These are phyloP conservation scores for Garra rufa DNA, from an alignment of 2,113 vertebrate species.

Conservation along the genomic window DNA sequence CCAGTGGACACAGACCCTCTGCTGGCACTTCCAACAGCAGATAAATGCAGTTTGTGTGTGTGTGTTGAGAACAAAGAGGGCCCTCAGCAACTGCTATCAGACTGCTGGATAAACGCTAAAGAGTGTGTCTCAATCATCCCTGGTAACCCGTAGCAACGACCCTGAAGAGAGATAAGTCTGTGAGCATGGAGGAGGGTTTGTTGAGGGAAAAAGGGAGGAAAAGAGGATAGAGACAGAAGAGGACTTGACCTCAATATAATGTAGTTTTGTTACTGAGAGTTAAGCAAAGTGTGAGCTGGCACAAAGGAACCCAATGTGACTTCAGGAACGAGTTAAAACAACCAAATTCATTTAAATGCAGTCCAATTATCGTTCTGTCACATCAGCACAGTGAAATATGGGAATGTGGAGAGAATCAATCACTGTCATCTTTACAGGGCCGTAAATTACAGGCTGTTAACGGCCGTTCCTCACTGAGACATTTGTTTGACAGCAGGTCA, in stretches of 20 bases:
- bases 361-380: conserved; percentile 24
- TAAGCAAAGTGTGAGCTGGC: background rate
- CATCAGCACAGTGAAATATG: conserved; percentile 6
- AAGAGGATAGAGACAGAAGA: background rate
- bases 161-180: conserved; percentile 60
- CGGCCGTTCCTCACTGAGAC: background rate
- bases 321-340: conserved; percentile 16
- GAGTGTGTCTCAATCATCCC: conserved; percentile 62
- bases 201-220: background rate
- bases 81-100: conserved; percentile 63
- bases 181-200: background rate
- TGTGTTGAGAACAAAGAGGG: conserved; percentile 56
- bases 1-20: conserved; percentile 21
- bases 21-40: conserved; percentile 46
- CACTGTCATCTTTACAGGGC: conserved; percentile 22
- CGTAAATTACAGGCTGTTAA: conserved; percentile 29
- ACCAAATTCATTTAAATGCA: conserved; percentile 1
- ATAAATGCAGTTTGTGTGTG: conserved; percentile 48
- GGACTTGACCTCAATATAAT: conserved; percentile 20
- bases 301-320: background rate
- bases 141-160: conserved; percentile 60
- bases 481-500: conserved; percentile 33
- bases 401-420: conserved; percentile 29
- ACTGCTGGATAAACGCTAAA: conserved; percentile 59
- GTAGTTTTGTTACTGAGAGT: background rate